Base-by-base conservation (phyloP, 2,113 vertebrate genomes). In the Zingel zingel region DNA sequence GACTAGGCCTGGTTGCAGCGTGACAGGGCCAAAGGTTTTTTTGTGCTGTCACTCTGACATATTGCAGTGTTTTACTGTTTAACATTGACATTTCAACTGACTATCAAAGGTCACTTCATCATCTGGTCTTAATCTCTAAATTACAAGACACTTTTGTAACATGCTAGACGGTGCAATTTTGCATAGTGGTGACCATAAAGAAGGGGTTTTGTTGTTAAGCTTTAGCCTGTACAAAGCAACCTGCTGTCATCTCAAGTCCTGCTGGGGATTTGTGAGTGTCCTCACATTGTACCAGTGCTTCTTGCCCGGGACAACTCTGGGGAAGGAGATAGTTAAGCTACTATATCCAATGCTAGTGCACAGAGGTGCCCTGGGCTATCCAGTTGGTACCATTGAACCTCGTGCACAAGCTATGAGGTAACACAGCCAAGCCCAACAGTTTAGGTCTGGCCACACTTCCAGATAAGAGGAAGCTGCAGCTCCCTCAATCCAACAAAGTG, bases 401-500 rank as follows among this genome's bases (percentile, higher is more conserved):
- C 30, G 30, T 39, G 36, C 43, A 68, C 25, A 57, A 10, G 10
- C 53, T 48, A 48, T 30, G 39, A 36, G 12, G 2, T 47, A 14
- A 54, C 39, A 77, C 39, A 47, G 19, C 63, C 65, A 78, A 69
- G 15, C 27, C 43, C 39, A 50, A 36, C 1, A 5, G 19, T 36
- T 50, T 6, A 50, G 45, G 64, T 47, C 27, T 68, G 64, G 45
- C 75, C 25, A 59, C 43, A 23, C 21, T 67, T 14, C 58, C 47
- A 74, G n/a, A n/a, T n/a, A n/a, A n/a, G 59, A 74, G 45, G 19
- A 9, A 36, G 71, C 3, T 61, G 16, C 70, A 21, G 71, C 71
- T 30, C 11, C 59, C 45, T n/a, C 43, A 39, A 53, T 63, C 51
- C n/a, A 65, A 45, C n/a, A 65, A 45, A 54, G 36, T 45, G 12